These are phyloP conservation scores for Alviniconcha marisindica DNA, from an alignment of 1,140 invertebrate species.

Conservation along the genomic window DNA sequence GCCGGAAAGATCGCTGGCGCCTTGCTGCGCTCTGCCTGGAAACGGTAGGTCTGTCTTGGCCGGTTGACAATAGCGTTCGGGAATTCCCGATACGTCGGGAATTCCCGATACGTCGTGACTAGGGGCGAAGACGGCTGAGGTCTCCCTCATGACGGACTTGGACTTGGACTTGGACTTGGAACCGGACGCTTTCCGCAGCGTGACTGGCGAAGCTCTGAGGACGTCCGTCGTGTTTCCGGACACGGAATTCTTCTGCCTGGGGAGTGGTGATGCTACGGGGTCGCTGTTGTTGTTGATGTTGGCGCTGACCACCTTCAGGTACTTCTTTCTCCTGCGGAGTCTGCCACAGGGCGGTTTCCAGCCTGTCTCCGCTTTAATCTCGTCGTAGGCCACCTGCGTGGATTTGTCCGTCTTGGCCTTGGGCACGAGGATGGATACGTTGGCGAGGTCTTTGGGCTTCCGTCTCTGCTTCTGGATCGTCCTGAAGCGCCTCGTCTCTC, in stretches of 20 bases:
- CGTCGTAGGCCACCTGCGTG: conserved; percentile 39
- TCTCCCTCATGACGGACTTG: not conserved
- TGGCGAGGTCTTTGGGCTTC: not conserved
- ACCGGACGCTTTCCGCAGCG: no score
- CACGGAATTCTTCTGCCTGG: not conserved
- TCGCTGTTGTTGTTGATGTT: not conserved
- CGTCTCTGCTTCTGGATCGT: conserved; percentile 28
- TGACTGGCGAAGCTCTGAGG: not conserved
- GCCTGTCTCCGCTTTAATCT: conserved; percentile 42
- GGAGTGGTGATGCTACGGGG: not conserved
- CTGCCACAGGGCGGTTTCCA: conserved; percentile 15
- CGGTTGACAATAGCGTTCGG: no score
- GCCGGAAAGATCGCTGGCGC: not conserved
- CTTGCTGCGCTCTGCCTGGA: not conserved
- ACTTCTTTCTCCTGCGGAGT: conserved; percentile 25
- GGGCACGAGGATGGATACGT: conserved; percentile 26
- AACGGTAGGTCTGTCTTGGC: no score
- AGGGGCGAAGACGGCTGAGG: not conserved
- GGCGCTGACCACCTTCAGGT: not conserved
- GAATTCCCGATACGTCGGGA: not conserved
- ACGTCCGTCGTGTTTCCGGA: not conserved
- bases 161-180: not conserved
- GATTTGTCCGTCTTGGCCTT: conserved; percentile 46
- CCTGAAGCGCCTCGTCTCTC: conserved; percentile 4
- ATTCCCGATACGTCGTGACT: no score